Evolutionary conservation across 1,140 invertebrate genomes (phyloP), one percentile per base, ranked within the genome.

Genomic region (Diachasmimorpha longicaudata): DNA sequence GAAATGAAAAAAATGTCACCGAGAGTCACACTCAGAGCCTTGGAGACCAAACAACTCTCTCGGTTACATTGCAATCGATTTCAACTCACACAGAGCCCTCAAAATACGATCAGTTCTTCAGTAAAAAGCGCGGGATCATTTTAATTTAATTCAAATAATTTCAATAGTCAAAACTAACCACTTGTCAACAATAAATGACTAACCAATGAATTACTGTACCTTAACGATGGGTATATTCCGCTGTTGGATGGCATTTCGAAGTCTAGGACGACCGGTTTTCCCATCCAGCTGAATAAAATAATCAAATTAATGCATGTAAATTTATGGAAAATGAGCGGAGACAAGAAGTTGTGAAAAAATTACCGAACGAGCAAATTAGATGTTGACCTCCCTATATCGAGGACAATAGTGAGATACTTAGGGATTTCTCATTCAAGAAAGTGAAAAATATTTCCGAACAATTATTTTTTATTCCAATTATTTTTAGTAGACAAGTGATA

Each of bases 121-220:
- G 13, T 11, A 8, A 63, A 75, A 75, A 70, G 74, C 74, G 74
- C 74, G 74, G 67, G 66, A 75, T 75, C 44, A 42, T 0, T 75
- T 75, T 42, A 75, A 75, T 63, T 63, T 19, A 16, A 23, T n/a
- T 21, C 48, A 63, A 63, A 23, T 63, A 52, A 52, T 52, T 52
- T n/a, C 9, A n/a, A 16, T 6, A 52, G 44, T n/a, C 4, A 46
- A 46, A 46, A 46, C 44, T 9, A 11, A 46, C 44, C n/a, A n/a
- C n/a, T n/a, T n/a, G 11, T n/a, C 2, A 14, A n/a, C 48, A 10
- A 52, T 19, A 9, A 52, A 52, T 6, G 5, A 9, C 48, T 52
- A 52, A 48, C 4, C n/a, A 9, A n/a, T 52, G n/a, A 52, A 72
- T 36, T 72, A 36, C 44, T 37, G 44, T 72, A 67, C 44, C 70